Percentiles rank a stretch among this genome's conserved stretches.
These are phyloP conservation scores for Hyaena hyaena DNA, from an alignment of 2,113 vertebrate genomes.

Conservation along the genomic window DNA sequence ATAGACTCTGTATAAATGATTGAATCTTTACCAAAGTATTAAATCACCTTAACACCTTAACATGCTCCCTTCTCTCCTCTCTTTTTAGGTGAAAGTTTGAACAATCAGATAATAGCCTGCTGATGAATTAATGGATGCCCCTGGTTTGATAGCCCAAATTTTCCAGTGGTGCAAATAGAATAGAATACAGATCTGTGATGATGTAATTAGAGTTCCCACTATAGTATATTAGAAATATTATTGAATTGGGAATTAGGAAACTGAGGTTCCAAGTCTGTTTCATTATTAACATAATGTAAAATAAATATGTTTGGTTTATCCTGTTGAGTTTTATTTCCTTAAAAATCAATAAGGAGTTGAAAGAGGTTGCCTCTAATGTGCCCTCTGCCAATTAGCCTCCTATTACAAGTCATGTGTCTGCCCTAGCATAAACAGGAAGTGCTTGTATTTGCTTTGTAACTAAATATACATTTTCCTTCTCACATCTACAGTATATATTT, in stretches of 20 bases:
- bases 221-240: neutral
- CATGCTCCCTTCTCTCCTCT: rapidly evolving
- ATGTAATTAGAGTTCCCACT: neutral
- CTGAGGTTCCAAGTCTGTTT: neutral
- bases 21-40: neutral
- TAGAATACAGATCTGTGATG: neutral
- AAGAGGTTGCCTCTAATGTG: neutral
- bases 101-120: neutral
- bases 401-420: neutral
- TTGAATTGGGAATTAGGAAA: neutral
- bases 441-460: neutral
- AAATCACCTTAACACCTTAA: neutral
- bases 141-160: neutral
- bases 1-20: neutral
- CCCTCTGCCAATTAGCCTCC: neutral
- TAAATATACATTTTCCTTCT: neutral
- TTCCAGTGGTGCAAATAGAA: neutral
- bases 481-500: neutral
- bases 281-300: neutral
- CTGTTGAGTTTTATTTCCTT: neutral
- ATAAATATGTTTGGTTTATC: neutral
- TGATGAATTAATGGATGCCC: neutral
- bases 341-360: neutral
- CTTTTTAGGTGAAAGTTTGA: neutral
- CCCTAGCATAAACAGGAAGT: rapidly evolving